Conservation (phyloP, 2,113 vertebrate genomes). For the Triplophysa tibetana region DNA sequence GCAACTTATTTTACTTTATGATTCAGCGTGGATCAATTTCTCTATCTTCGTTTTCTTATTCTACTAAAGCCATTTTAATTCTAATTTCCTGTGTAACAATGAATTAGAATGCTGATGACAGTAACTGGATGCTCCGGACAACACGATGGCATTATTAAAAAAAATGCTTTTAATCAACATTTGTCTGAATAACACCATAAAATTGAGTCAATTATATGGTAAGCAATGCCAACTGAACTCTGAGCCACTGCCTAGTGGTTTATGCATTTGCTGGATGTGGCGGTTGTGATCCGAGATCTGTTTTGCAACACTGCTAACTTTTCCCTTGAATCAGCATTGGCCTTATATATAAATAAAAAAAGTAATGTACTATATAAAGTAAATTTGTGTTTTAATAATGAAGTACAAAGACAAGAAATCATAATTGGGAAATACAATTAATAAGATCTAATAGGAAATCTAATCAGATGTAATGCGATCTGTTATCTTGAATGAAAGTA, state of each 20-base stretch:
- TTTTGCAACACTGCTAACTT: too few relatives aligned
- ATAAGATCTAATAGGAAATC: too few relatives aligned
- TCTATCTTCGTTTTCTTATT: slow-evolving; percentile 14
- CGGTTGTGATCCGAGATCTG: too few relatives aligned
- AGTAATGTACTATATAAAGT: too few relatives aligned
- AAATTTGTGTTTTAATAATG: too few relatives aligned
- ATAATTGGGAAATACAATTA: too few relatives aligned
- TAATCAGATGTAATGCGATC: too few relatives aligned
- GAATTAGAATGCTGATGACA: slow-evolving; percentile 9
- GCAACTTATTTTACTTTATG: neutral
- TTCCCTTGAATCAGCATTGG: too few relatives aligned
- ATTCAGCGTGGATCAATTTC: neutral
- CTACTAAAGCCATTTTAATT: slow-evolving; percentile 2
- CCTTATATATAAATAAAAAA: too few relatives aligned
- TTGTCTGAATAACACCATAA: slow-evolving; percentile 10
- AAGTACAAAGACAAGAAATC: too few relatives aligned
- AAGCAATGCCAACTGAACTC: neutral
- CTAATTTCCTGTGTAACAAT: slow-evolving; percentile 1
- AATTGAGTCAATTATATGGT: neutral
- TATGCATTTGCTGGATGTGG: neutral
- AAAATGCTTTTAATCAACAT: slow-evolving; percentile 32
- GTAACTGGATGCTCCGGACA: neutral
- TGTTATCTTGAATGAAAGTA: too few relatives aligned
- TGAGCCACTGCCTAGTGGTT: neutral
- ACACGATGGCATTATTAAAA: neutral